Evolutionary conservation across 2,888 invertebrate species (phyloP).

Genomic region (Pristionchus entomophagus): DNA sequence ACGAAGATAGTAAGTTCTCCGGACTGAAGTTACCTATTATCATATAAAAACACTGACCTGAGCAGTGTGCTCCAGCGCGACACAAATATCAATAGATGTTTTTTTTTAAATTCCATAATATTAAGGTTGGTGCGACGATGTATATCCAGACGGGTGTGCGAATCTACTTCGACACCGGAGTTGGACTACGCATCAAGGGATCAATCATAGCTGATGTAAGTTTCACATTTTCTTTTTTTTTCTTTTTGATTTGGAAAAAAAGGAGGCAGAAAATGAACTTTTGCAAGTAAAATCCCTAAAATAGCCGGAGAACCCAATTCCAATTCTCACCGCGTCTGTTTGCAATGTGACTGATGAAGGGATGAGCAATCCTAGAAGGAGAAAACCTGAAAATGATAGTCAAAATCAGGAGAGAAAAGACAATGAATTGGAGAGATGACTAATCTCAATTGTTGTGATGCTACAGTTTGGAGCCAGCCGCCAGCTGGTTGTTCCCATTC

Average conservation of each 20-base stretch:
- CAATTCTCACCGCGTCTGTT: neutral
- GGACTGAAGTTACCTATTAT: too few species aligned
- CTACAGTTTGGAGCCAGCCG: neutral
- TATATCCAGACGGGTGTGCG: constrained; percentile 91
- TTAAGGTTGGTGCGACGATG: constrained; percentile 84
- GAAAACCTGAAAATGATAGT: neutral
- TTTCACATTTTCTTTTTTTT: neutral
- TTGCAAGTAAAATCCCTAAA: neutral
- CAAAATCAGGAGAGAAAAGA: neutral
- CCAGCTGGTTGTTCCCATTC: neutral
- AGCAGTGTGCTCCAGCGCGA: too few species aligned
- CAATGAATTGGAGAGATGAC: neutral
- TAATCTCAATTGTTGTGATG: neutral
- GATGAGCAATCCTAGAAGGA: neutral
- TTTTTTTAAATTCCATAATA: constrained; percentile 42
- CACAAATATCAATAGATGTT: too few species aligned
- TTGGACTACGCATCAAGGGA: constrained; percentile 93
- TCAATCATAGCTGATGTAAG: constrained; percentile 89
- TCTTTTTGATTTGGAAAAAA: too few species aligned
- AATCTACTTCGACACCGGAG: constrained; percentile 90
- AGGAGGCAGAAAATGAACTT: constrained; percentile 10
- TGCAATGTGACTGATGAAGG: neutral
- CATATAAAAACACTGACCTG: too few species aligned
- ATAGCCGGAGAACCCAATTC: neutral
- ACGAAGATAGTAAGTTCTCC: too few species aligned